Evolutionary conservation across 2,888 invertebrate species (phyloP).

Genomic region (Athetis lepigone): DNA sequence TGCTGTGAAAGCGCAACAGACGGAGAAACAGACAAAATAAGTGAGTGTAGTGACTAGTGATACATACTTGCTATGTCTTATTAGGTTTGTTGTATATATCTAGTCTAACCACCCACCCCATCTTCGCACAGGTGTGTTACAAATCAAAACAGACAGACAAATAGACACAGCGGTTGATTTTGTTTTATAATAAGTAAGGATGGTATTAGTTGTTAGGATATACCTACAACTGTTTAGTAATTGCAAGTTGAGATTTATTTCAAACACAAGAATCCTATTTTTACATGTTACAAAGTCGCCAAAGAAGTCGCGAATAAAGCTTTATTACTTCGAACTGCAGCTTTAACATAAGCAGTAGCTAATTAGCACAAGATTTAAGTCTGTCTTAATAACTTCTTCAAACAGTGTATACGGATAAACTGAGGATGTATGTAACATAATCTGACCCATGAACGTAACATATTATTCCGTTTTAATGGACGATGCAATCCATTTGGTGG

Average conservation of each 20-base stretch:
- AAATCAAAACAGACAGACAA: no score
- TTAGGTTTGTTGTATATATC: no score
- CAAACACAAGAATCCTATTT: background rate
- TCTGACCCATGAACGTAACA: constrained; percentile 46
- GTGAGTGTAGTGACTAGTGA: no score
- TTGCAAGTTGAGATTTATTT: background rate
- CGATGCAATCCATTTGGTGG: constrained; percentile 77
- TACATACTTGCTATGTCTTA: no score
- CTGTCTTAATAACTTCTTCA: constrained; percentile 24
- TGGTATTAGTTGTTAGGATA: no score
- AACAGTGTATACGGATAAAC: background rate
- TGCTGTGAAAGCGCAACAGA: no score
- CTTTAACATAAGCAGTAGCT: constrained; percentile 23
- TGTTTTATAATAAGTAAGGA: no score
- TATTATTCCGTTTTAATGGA: constrained; percentile 71
- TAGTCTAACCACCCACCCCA: no score
- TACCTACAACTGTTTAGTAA: no score
- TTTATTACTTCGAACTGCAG: constrained; percentile 37
- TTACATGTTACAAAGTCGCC: background rate
- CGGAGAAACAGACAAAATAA: no score
- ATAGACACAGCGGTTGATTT: no score
- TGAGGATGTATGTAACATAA: constrained; percentile 26
- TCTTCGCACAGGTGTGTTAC: no score
- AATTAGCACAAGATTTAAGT: constrained; percentile 37
- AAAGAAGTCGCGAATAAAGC: constrained; percentile 11